Percentiles rank a stretch among this genome's conserved stretches.
These are phyloP conservation scores for Anabacerthia variegaticeps DNA, from an alignment of 2,797 vertebrate genomes.

Conservation along the genomic window DNA sequence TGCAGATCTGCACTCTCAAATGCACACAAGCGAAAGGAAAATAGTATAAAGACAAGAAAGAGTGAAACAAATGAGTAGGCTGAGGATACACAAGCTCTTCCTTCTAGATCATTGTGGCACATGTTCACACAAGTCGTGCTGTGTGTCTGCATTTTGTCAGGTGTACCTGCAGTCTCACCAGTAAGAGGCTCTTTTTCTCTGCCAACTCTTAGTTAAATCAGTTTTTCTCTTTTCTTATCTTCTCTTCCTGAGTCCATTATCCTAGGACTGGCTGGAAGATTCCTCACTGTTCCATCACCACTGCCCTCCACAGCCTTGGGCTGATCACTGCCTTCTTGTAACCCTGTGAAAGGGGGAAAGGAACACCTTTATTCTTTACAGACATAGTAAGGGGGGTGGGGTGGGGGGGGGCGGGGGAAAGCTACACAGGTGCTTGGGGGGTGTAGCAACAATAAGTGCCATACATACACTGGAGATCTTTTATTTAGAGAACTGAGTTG, in stretches of 20 bases:
- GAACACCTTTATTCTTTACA: background rate
- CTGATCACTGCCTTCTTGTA: background rate
- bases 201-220: background rate
- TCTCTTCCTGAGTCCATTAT: background rate
- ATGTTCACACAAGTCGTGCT: rapidly evolving
- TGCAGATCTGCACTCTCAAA: background rate
- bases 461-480: background rate
- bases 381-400: background rate
- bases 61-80: background rate
- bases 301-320: rapidly evolving
- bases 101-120: background rate
- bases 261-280: background rate
- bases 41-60: background rate
- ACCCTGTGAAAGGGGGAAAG: background rate
- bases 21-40: background rate
- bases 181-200: background rate
- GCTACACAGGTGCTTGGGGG: background rate
- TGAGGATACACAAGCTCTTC: background rate
- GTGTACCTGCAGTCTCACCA: background rate
- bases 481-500: background rate
- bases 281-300: rapidly evolving
- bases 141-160: background rate
- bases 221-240: background rate
- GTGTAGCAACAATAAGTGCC: background rate
- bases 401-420: no score